phyloP scores from a whole-genome alignment of 92 coral and sea anemone genomes.

The Parazoanthus darwini region DNA sequence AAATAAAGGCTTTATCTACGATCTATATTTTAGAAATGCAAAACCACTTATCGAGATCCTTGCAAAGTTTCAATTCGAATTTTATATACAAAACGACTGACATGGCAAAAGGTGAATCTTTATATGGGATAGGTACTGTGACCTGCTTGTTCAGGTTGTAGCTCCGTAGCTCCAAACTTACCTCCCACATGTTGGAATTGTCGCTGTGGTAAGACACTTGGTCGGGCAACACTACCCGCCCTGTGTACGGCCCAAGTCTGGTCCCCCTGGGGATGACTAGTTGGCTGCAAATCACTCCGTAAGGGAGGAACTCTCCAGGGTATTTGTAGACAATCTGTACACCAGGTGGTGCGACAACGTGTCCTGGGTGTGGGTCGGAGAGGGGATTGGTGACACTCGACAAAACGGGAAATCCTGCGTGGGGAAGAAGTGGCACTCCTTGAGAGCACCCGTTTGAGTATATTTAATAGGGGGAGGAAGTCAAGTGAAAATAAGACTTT shows the following conservation, averaged over 20 bases:
- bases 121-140: too few relatives aligned
- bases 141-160: too few relatives aligned
- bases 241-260: conserved; percentile 92
- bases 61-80: too few relatives aligned
- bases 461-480: neutral
- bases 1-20: neutral
- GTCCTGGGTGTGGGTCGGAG: conserved; percentile 1
- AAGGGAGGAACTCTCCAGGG: conserved; percentile 27
- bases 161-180: conserved; percentile 8
- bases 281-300: conserved; percentile 73
- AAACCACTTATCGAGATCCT: too few relatives aligned
- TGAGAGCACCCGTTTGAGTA: neutral
- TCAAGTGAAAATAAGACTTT: neutral
- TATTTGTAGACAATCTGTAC: conserved; percentile 39
- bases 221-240: conserved; percentile 66
- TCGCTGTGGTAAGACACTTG: conserved; percentile 57
- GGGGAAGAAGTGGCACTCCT: neutral
- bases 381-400: neutral
- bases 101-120: too few relatives aligned
- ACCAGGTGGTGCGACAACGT: conserved; percentile 23
- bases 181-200: conserved; percentile 87
- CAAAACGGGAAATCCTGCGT: neutral
- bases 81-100: too few relatives aligned
- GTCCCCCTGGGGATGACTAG: conserved; percentile 82
- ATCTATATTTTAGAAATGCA: too few relatives aligned